Conservation (phyloP, 2,888 invertebrate species). For the Aphrophora alni region DNA sequence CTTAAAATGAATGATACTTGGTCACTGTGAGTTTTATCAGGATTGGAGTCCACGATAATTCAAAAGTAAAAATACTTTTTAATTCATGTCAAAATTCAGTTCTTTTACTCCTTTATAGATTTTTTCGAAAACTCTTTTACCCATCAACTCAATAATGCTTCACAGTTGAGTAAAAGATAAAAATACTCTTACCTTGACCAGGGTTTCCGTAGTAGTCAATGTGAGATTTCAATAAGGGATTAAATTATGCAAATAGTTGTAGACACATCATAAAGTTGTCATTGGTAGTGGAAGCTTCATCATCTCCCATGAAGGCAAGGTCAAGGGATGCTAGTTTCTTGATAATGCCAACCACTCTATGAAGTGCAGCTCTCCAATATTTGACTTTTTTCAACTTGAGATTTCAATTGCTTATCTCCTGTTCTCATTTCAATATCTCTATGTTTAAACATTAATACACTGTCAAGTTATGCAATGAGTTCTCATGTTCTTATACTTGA, state of each 20-base stretch:
- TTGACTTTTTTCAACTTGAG: background rate
- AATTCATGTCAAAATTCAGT: no score
- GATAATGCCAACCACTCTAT: background rate
- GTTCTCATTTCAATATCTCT: no score
- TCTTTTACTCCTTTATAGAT: no score
- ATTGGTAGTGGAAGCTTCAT: background rate
- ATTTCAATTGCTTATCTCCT: no score
- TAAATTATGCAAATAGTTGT: background rate
- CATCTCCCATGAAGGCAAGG: background rate
- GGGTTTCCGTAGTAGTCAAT: background rate
- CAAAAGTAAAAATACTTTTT: no score
- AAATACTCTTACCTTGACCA: background rate
- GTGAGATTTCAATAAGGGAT: background rate
- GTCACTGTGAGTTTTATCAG: background rate
- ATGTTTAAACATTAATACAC: no score
- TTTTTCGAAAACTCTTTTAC: no score
- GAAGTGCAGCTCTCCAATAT: background rate
- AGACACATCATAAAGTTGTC: background rate
- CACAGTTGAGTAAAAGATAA: no score
- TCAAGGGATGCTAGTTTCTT: background rate
- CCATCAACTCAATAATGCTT: no score
- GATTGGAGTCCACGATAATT: background rate
- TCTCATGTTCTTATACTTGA: no score
- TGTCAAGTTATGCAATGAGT: no score
- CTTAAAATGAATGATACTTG: background rate